Conservation (phyloP, 2,888 invertebrate species). For the Beris morrisii region DNA sequence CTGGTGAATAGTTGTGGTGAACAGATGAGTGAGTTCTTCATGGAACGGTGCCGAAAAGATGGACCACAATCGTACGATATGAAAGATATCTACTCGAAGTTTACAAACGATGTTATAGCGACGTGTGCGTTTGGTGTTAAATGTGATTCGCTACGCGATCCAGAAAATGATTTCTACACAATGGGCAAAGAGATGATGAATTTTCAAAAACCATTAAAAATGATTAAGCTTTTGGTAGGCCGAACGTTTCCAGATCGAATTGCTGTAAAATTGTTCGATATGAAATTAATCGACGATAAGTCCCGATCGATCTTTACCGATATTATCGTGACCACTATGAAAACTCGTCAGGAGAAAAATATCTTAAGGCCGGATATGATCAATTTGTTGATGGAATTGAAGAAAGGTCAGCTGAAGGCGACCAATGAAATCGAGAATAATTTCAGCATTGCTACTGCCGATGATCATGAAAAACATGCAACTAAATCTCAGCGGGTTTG, state of each 20-base stretch:
- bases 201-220: neutral
- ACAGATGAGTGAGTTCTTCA: neutral
- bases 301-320: neutral
- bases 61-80: slow-evolving; percentile 47
- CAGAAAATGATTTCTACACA: slow-evolving; percentile 57
- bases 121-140: slow-evolving; percentile 59
- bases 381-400: slow-evolving; percentile 16
- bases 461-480: neutral
- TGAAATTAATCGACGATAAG: slow-evolving; percentile 1
- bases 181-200: slow-evolving; percentile 50
- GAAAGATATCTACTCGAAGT: slow-evolving; percentile 57
- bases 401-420: slow-evolving; percentile 8
- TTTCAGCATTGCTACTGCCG: neutral
- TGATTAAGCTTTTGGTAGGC: neutral
- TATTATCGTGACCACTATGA: slow-evolving; percentile 3
- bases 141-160: slow-evolving; percentile 57
- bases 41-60: slow-evolving; percentile 1
- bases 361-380: slow-evolving; percentile 23
- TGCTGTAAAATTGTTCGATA: slow-evolving; percentile 2
- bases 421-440: neutral
- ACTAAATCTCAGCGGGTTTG: slow-evolving; percentile 15
- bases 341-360: neutral
- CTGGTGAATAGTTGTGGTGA: slow-evolving; percentile 9
- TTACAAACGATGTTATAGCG: slow-evolving; percentile 61
- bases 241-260: neutral